Base-by-base conservation (phyloP, 2,888 invertebrate genomes). In the Rhopalosiphum nymphaeae region DNA sequence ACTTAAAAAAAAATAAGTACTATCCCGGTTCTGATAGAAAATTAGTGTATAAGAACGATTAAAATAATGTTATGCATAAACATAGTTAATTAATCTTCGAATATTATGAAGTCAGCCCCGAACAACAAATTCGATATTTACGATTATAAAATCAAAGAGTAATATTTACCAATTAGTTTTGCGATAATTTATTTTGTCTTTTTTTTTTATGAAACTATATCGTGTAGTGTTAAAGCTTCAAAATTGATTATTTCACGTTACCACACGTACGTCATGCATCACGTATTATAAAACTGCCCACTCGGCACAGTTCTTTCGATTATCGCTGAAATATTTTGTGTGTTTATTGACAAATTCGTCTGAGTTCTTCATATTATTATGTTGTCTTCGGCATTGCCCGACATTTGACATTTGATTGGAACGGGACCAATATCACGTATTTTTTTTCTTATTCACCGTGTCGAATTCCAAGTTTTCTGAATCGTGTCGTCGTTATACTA, bases 401-500 rank as follows among this genome's bases (percentile, higher is more conserved):
- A 25, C 49, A n/a, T 88, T 67, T 36, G 36, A 78, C 36, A 78
- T 78, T 78, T 42, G 7, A 56, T 91, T 85, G 91, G 85, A 85
- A 44, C 85, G 42, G 25, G 5, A 5, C 91, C 91, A 91, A 91
- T 11, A 10, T 84, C 53, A 56, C 42, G 49, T 26, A 29, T 84
- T 56, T 16, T 49, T 67, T n/a, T 46, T 57, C 10, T 57, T 57
- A 26, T 78, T 78, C 9, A 2, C 0, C 13, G 53, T 91, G 78
- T 78, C 36, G 13, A 67, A 78, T 78, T 21, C 13, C 49, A 42
- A 29, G 57, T 16, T 91, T 78, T 36, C 49, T 25, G 25, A 78
- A 91, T 42, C 36, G 21, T 53, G 42, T 42, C 49, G 78, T 78
- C 36, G 78, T 26, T 46, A 7, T 21, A 9, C 36, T 36, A 36